Evolutionary conservation across 2,113 vertebrate species (phyloP).

Genomic region (Microtus richardsoni): DNA sequence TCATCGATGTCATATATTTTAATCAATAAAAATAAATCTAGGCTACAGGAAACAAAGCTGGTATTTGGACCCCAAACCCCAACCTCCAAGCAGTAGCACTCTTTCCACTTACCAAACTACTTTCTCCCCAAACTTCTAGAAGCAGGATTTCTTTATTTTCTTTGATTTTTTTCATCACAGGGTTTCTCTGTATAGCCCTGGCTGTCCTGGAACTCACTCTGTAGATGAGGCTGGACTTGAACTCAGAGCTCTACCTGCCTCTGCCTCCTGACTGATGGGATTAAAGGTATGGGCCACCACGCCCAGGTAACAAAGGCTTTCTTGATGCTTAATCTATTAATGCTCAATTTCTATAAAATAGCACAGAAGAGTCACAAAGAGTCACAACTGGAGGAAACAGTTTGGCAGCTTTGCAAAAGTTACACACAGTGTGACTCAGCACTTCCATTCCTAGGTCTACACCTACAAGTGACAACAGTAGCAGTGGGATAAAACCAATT

Average conservation of each 20-base stretch:
- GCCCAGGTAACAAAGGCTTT: background rate
- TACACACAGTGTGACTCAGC: background rate
- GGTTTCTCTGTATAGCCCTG: background rate
- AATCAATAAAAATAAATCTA: background rate
- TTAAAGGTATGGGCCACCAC: background rate
- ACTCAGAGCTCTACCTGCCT: background rate
- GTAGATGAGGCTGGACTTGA: background rate
- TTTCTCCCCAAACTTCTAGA: slow-evolving; percentile 9
- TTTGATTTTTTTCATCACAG: background rate
- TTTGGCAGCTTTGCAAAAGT: background rate
- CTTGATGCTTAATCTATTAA: background rate
- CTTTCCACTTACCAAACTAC: background rate
- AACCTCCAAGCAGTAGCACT: background rate
- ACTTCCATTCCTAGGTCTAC: background rate
- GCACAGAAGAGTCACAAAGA: background rate
- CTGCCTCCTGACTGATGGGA: background rate
- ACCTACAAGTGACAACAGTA: background rate
- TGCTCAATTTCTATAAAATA: slow-evolving; percentile 31
- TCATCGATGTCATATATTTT: background rate
- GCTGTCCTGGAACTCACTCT: background rate
- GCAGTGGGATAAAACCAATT: background rate
- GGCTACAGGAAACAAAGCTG: background rate
- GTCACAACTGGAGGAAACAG: background rate
- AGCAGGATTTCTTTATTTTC: background rate
- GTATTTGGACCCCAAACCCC: background rate